phyloP scores from a whole-genome alignment of 2,113 vertebrate species.

The Mastomys coucha region DNA sequence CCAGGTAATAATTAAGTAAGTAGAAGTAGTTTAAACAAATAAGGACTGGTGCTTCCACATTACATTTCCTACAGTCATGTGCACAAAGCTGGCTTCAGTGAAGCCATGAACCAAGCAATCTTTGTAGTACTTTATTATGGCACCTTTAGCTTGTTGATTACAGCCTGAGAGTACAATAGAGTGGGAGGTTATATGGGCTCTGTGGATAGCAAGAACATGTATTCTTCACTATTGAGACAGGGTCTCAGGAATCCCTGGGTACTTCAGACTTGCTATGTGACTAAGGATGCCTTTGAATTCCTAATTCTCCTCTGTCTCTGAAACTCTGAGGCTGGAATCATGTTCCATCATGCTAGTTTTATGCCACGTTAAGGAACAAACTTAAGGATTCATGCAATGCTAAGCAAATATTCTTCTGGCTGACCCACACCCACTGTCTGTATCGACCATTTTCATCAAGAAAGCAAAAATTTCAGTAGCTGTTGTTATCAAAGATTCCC shows the following conservation, averaged over 20 bases:
- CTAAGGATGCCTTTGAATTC: not conserved
- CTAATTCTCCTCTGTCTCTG: not conserved
- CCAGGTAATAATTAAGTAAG: not conserved
- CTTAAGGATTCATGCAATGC: too few relatives aligned
- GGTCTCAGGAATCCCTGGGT: not conserved
- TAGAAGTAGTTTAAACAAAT: not conserved
- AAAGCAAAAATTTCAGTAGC: slow-evolving; percentile 5
- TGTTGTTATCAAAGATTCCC: not conserved
- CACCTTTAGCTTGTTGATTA: not conserved
- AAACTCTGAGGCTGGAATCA: not conserved
- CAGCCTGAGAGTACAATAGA: too few relatives aligned
- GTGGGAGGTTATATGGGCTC: not conserved
- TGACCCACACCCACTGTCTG: too few relatives aligned
- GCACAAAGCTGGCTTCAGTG: not conserved
- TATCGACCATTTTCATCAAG: not conserved
- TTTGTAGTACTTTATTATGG: not conserved
- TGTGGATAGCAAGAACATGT: not conserved
- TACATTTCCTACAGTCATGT: not conserved
- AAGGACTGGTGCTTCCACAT: not conserved
- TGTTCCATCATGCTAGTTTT: too few relatives aligned
- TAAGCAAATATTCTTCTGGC: not conserved
- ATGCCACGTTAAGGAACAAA: not conserved
- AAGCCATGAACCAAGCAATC: not conserved
- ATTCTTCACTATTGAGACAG: not conserved
- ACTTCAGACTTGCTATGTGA: not conserved